Percentiles rank a stretch among this genome's conserved stretches.
Conservation (phyloP, 92 coral and sea anemone species). For the Blastomussa wellsi region DNA sequence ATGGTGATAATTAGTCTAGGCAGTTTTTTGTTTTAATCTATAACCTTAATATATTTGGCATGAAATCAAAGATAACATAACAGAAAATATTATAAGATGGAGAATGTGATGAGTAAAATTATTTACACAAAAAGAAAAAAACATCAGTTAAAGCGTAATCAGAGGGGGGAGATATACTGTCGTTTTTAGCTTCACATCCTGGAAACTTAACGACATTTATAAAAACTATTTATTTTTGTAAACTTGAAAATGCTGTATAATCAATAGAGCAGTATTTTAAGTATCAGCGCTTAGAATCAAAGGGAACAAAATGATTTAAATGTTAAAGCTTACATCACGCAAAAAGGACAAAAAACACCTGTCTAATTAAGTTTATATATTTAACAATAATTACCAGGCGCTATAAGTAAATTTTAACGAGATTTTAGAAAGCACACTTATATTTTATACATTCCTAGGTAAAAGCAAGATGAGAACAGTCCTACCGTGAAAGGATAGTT, state of each 20-base stretch:
- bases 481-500: conserved; percentile 98
- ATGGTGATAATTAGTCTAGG: no score
- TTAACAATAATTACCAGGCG: background rate
- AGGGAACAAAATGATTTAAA: background rate
- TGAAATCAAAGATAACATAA: no score
- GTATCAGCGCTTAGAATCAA: background rate
- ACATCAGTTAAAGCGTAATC: background rate
- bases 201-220: background rate
- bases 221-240: background rate
- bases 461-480: background rate
- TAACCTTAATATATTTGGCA: no score
- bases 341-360: background rate
- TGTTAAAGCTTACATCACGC: background rate
- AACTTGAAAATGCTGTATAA: background rate
- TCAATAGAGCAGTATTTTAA: background rate
- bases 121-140: no score
- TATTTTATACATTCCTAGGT: background rate
- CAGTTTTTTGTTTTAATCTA: no score
- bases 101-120: no score
- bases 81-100: no score
- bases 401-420: background rate
- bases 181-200: background rate
- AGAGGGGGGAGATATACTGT: background rate
- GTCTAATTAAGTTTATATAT: background rate
- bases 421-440: background rate